A percentile compares a stretch with the other conserved stretches of the same genome.
Conservation (phyloP, 2,888 invertebrate species). For the Urechis unicinctus region DNA sequence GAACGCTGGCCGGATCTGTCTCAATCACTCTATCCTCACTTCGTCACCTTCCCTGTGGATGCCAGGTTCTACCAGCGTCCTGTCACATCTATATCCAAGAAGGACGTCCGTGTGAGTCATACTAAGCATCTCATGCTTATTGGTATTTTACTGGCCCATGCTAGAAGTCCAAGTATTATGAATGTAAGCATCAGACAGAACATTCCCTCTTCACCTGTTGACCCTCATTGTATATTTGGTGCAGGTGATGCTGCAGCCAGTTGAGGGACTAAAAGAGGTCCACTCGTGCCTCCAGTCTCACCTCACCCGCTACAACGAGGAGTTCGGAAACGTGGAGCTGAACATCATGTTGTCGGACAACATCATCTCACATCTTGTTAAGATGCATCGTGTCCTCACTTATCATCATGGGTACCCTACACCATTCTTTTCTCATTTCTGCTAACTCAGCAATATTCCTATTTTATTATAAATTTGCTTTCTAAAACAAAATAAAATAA, state of each 20-base stretch:
- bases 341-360: conserved; percentile 47
- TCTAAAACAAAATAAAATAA: no score
- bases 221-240: background rate
- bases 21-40: conserved; percentile 24
- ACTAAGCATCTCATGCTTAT: background rate
- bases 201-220: no score
- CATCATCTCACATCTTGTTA: conserved; percentile 42
- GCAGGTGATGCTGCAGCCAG: conserved; percentile 41
- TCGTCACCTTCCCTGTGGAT: conserved; percentile 47
- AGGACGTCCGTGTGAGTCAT: conserved; percentile 38
- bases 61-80: conserved; percentile 39
- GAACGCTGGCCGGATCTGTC: background rate
- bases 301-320: conserved; percentile 47
- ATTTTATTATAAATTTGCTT: no score
- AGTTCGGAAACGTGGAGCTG: conserved; percentile 44
- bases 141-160: background rate
- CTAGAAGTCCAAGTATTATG: no score
- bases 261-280: conserved; percentile 31
- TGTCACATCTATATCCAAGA: conserved; percentile 36
- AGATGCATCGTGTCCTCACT: conserved; percentile 46
- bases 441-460: no score
- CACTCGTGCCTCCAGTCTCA: conserved; percentile 43
- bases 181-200: no score
- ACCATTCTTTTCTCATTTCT: background rate
- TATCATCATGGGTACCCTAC: conserved; percentile 44